phyloP scores from a whole-genome alignment of 2,113 vertebrate species.

The Planiliza haematocheilus region DNA sequence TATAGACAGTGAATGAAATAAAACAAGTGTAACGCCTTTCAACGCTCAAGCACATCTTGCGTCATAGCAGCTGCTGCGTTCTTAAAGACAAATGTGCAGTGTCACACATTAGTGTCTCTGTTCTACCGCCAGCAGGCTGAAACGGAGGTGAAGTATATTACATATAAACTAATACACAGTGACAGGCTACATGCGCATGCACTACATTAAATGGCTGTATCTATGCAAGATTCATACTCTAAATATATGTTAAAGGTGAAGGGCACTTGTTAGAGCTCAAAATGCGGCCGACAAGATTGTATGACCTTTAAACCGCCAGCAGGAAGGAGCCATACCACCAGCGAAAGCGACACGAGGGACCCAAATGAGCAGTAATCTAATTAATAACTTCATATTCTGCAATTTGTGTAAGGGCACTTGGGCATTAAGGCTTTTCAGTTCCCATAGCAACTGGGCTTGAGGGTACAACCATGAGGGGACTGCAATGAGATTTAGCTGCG shows the following conservation, averaged over 20 bases:
- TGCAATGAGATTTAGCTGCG: slow-evolving; percentile 46
- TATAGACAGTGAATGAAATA: background rate
- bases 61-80: background rate
- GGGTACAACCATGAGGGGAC: slow-evolving; percentile 18
- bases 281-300: background rate
- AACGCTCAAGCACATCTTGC: background rate
- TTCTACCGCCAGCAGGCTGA: background rate
- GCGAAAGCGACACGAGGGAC: slow-evolving; percentile 22
- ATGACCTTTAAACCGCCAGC: slow-evolving; percentile 43
- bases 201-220: too few species aligned
- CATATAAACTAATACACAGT: too few species aligned
- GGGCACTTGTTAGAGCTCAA: slow-evolving; percentile 28
- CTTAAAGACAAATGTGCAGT: background rate
- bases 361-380: slow-evolving; percentile 50
- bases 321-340: slow-evolving; percentile 4
- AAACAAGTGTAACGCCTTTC: background rate
- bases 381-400: slow-evolving; percentile 61
- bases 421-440: slow-evolving; percentile 56
- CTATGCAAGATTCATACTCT: background rate
- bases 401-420: slow-evolving; percentile 56
- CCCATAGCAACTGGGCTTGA: slow-evolving; percentile 60
- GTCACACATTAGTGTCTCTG: background rate
- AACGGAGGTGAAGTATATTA: background rate
- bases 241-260: slow-evolving; percentile 15
- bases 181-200: too few species aligned